phyloP scores from a whole-genome alignment of 1,140 invertebrate species.

The Portunus trituberculatus region DNA sequence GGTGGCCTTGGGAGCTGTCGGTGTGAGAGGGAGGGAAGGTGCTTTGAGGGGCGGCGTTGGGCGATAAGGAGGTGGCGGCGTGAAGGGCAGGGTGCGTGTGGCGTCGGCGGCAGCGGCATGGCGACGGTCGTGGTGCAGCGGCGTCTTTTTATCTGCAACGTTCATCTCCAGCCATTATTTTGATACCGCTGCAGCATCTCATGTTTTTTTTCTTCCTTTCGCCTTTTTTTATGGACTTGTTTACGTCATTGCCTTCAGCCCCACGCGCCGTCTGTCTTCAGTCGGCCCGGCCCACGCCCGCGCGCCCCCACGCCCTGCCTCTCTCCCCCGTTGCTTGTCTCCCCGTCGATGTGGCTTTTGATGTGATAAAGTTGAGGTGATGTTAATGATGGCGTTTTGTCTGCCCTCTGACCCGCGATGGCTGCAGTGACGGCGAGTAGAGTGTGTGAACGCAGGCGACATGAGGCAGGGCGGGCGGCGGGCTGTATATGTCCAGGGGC shows the following conservation, averaged over 20 bases:
- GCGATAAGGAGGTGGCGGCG: constrained; percentile 7
- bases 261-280: constrained; percentile 7
- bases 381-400: constrained; percentile 14
- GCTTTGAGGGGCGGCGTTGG: background rate
- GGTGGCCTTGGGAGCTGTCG: background rate
- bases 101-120: background rate
- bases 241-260: constrained; percentile 20
- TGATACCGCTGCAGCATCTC: background rate
- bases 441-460: background rate
- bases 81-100: background rate
- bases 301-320: background rate
- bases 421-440: background rate
- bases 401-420: background rate
- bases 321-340: background rate
- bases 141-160: background rate
- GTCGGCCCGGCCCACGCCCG: background rate
- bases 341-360: constrained; percentile 1
- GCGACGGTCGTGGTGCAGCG: background rate
- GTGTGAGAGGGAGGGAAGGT: background rate
- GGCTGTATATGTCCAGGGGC: constrained; percentile 1
- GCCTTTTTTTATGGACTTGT: constrained; percentile 4
- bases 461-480: background rate
- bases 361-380: background rate
- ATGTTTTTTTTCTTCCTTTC: background rate
- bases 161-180: constrained; percentile 14